Evolutionary conservation across 1,140 invertebrate species (phyloP), one percentile per base, ranked within the genome.

Genomic region (Drosophila rhopaloa): DNA sequence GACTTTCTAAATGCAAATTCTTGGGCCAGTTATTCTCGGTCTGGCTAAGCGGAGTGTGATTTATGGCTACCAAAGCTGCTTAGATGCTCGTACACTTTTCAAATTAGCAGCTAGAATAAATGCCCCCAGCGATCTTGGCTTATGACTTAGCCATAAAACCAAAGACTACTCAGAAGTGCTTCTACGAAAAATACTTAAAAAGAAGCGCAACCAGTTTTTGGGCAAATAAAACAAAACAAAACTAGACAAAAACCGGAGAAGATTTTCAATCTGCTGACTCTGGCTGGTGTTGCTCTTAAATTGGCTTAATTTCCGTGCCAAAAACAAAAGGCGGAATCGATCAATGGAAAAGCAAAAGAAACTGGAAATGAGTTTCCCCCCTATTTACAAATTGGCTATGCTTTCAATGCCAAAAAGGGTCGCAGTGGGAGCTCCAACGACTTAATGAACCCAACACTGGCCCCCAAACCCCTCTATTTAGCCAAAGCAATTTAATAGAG

Each of bases 401-500:
- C 79, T 88, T 86, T 86, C 83, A 76, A 82, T 83, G 83, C 74
- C 61, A 60, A 68, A 81, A 83, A 76, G 82, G 82, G 79, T 65
- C 73, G 73, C 67, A 38, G 68, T 82, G 80, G 81, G 73, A 82
- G 63, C 68, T 40, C 59, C 61, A 53, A 68, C 75, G 44, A 68
- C 55, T 58, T 82, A 68, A 82, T 82, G 67, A 78, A 47, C 62
- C 53, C 16, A 59, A 73, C 54, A 35, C 43, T 19, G 40, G 24
- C 19, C 19, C 38, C 43, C 14, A 16, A 27, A 40, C 38, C 60
- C 27, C 46, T 38, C 40, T 16, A n/a, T 89, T 67, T 76, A 77
- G 63, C 63, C 71, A 82, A 82, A 76, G 75, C 82, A 89, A 88
- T 88, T 88, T 88, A 80, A 88, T 89, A 84, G 80, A 89, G 80